Conservation (phyloP, 2,888 invertebrate genomes). For the Calliscelio sp. region DNA sequence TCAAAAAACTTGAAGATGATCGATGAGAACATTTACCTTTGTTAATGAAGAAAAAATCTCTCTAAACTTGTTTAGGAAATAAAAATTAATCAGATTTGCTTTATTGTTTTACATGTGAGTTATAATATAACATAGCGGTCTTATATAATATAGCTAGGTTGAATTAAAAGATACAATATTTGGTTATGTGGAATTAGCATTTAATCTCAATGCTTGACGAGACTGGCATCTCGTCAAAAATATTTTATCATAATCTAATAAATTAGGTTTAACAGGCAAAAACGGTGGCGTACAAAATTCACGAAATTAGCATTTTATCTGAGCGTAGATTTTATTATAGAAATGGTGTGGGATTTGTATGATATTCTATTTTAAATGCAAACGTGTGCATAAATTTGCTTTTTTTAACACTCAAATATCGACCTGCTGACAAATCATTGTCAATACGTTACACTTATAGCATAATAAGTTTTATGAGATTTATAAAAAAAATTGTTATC, state of each 20-base stretch:
- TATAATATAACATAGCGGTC: too few species aligned
- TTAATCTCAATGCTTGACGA: slow-evolving; percentile 45
- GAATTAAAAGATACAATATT: slow-evolving; percentile 39
- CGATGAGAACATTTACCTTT: background rate
- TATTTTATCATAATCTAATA: slow-evolving; percentile 58
- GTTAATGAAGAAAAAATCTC: background rate
- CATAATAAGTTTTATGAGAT: too few species aligned
- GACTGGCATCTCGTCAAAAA: slow-evolving; percentile 18
- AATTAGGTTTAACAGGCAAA: slow-evolving; percentile 31
- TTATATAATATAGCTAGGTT: background rate
- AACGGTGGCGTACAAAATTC: slow-evolving; percentile 37
- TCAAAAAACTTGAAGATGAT: background rate
- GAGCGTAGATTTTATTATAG: slow-evolving; percentile 11
- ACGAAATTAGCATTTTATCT: slow-evolving; percentile 52
- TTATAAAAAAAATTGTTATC: too few species aligned
- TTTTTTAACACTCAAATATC: slow-evolving; percentile 9
- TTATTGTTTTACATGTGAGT: slow-evolving; percentile 6
- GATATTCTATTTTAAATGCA: slow-evolving; percentile 23
- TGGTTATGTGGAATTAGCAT: slow-evolving; percentile 33
- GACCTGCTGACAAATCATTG: slow-evolving; percentile 29
- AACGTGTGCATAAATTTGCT: slow-evolving; percentile 26
- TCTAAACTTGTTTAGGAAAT: slow-evolving; percentile 15
- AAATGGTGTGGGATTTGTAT: slow-evolving; percentile 17
- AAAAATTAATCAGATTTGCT: slow-evolving; percentile 8
- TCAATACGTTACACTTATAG: background rate